Percentiles rank a stretch among this genome's conserved stretches.
Evolutionary conservation across 2,797 vertebrate genomes (phyloP).

Genomic region (Halcyon leucocephala): DNA sequence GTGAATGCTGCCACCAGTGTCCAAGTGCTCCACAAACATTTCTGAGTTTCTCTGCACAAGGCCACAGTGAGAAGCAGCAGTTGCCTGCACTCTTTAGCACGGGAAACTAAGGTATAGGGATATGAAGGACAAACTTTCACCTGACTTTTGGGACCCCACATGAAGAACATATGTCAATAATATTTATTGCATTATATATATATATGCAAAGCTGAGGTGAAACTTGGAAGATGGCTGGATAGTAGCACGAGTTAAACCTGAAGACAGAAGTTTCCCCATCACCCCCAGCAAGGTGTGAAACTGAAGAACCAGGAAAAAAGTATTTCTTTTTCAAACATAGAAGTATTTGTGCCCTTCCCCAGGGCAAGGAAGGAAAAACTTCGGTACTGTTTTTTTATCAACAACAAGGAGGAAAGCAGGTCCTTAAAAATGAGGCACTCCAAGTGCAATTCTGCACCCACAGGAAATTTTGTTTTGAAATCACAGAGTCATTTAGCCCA

Average conservation of each 20-base stretch:
- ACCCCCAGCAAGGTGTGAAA: neutral
- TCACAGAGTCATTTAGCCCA: neutral
- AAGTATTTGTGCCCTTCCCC: neutral
- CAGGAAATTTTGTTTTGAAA: neutral
- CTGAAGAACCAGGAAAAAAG: neutral
- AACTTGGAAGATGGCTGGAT: neutral
- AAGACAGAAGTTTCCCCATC: neutral
- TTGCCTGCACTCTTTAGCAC: neutral
- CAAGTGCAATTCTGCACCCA: neutral
- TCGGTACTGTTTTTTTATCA: neutral
- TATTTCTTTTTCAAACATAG: neutral
- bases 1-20: accelerated
- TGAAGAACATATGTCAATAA: neutral
- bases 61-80: neutral
- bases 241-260: neutral
- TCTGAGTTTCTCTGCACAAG: neutral
- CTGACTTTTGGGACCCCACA: neutral
- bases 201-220: neutral
- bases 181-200: neutral
- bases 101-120: neutral
- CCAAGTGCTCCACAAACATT: neutral
- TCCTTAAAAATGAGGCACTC: neutral
- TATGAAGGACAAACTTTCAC: neutral
- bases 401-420: neutral
- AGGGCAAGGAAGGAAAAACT: neutral